Percentiles rank a stretch among this genome's conserved stretches.
phyloP scores from a whole-genome alignment of 64 coral and sea anemone genomes.

The Pachyseris speciosa region DNA sequence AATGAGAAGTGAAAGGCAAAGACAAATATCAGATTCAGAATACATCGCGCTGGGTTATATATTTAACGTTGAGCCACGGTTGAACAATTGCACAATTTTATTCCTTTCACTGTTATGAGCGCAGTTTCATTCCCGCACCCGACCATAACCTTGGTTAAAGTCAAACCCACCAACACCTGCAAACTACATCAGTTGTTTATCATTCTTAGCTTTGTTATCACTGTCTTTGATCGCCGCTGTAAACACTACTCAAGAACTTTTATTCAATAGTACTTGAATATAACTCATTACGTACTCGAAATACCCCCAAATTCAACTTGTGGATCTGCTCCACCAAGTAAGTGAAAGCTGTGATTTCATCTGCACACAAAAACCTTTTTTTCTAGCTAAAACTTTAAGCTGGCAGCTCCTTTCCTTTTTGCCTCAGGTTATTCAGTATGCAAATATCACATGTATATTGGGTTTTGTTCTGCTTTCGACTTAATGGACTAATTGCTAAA shows the following conservation, averaged over 20 bases:
- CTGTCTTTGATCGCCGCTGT: background rate
- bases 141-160: background rate
- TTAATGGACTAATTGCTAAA: constrained; percentile 60
- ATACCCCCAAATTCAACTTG: background rate
- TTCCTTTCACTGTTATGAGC: too few species aligned
- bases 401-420: background rate
- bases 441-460: constrained; percentile 36
- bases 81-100: too few species aligned
- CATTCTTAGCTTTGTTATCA: constrained; percentile 16
- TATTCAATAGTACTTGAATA: background rate
- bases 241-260: background rate
- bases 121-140: too few species aligned
- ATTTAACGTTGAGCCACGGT: background rate
- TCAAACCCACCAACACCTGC: constrained; percentile 20
- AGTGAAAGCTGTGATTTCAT: background rate
- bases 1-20: background rate
- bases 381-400: background rate
- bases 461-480: constrained; percentile 14
- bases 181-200: background rate
- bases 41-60: background rate
- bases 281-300: background rate
- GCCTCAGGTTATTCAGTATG: constrained; percentile 9
- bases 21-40: background rate
- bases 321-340: too few species aligned
- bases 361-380: background rate